Conservation (phyloP, 2,888 invertebrate genomes). For the Tortricodes alternella region DNA sequence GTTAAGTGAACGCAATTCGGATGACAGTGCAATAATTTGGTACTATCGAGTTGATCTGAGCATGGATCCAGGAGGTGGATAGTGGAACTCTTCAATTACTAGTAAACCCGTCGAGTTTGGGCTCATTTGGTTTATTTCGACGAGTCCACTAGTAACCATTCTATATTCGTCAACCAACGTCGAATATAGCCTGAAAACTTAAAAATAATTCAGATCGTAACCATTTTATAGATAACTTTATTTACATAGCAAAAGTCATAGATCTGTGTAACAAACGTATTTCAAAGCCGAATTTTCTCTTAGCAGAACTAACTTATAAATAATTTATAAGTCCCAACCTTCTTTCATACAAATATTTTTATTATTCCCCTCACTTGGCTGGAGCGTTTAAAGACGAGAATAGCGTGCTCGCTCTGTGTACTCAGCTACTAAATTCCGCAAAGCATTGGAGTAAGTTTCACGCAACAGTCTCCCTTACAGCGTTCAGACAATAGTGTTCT, state of each 20-base stretch:
- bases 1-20: too few species aligned
- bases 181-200: neutral
- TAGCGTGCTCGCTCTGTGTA: constrained; percentile 40
- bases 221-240: too few species aligned
- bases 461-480: constrained; percentile 46
- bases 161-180: too few species aligned
- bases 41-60: too few species aligned
- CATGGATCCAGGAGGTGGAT: too few species aligned
- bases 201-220: neutral
- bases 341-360: constrained; percentile 56
- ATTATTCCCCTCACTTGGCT: constrained; percentile 47
- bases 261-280: neutral
- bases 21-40: too few species aligned
- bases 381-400: constrained; percentile 42
- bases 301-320: constrained; percentile 47
- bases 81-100: too few species aligned
- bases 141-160: too few species aligned
- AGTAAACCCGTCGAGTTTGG: too few species aligned
- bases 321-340: constrained; percentile 50
- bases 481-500: constrained; percentile 46
- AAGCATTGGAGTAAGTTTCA: constrained; percentile 34
- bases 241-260: neutral
- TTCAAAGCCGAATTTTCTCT: constrained; percentile 44
- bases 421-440: constrained; percentile 35
- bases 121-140: too few species aligned